phyloP scores from a whole-genome alignment of 2,113 vertebrate genomes.

The Gymnogyps californianus region DNA sequence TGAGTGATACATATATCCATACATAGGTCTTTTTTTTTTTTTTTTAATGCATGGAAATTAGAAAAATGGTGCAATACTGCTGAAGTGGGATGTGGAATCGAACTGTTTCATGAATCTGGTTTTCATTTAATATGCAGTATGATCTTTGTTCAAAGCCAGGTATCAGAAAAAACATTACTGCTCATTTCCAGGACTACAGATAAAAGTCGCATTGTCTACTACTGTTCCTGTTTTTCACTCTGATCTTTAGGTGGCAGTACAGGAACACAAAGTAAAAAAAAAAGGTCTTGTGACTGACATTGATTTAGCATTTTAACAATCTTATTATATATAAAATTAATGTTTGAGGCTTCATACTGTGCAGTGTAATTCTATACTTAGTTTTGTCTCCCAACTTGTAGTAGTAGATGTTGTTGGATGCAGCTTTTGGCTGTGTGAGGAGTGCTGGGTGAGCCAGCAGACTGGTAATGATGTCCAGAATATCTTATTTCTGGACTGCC shows the following conservation, averaged over 20 bases:
- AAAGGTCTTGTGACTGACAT: background rate
- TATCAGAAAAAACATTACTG: background rate
- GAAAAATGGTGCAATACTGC: background rate
- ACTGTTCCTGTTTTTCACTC: background rate
- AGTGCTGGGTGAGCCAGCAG: background rate
- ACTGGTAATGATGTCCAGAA: background rate
- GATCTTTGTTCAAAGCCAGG: background rate
- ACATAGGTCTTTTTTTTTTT: background rate
- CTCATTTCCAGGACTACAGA: background rate
- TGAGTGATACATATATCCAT: background rate
- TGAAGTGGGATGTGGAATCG: background rate
- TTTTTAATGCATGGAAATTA: background rate
- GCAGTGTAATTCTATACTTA: background rate
- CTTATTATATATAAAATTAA: background rate
- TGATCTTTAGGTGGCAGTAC: conserved; percentile 67
- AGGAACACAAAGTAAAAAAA: background rate
- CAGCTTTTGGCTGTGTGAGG: background rate
- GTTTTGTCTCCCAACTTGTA: background rate
- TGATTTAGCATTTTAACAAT: background rate
- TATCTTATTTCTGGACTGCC: background rate
- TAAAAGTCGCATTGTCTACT: rapidly evolving
- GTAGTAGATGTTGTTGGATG: background rate
- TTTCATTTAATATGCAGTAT: background rate
- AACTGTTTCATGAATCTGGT: background rate
- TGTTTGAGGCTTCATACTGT: background rate